Conservation (phyloP, 1,140 invertebrate genomes). For the Drosophila rufa region DNA sequence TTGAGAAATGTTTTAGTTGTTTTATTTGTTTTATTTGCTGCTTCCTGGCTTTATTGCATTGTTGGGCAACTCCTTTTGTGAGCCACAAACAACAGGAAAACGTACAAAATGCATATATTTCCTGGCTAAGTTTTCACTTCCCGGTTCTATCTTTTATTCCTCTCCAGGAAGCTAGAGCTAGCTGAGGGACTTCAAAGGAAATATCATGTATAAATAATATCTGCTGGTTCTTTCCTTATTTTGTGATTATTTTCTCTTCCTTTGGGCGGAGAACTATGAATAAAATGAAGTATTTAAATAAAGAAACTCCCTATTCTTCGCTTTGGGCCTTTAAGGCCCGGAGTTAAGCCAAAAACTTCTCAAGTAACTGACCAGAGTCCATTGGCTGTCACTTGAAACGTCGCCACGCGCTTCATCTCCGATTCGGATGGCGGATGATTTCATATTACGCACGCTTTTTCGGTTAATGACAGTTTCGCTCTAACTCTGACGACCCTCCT, state of each 20-base stretch:
- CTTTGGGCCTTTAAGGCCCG: background rate
- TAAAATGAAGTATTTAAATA: too few species aligned
- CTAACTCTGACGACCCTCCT: background rate
- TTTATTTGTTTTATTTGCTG: background rate
- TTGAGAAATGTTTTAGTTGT: conserved; percentile 3
- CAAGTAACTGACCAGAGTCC: conserved; percentile 11
- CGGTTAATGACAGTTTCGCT: conserved; percentile 65
- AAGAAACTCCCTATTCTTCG: background rate
- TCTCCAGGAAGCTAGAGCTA: background rate
- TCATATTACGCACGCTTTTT: conserved; percentile 46
- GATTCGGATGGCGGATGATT: conserved; percentile 37
- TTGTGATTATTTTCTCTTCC: too few species aligned
- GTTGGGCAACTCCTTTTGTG: conserved; percentile 14
- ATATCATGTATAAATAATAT: too few species aligned
- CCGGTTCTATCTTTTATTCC: background rate
- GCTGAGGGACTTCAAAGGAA: too few species aligned
- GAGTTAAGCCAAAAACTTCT: background rate
- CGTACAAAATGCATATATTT: background rate
- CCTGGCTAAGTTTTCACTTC: background rate
- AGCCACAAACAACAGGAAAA: background rate
- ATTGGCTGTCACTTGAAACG: conserved; percentile 19
- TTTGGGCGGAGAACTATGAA: too few species aligned
- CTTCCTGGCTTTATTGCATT: conserved; percentile 9
- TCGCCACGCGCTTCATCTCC: conserved; percentile 31
- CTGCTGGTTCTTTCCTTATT: too few species aligned